phyloP scores from a whole-genome alignment of 64 coral and sea anemone species.

The Hydrozoanthus tunicans region DNA sequence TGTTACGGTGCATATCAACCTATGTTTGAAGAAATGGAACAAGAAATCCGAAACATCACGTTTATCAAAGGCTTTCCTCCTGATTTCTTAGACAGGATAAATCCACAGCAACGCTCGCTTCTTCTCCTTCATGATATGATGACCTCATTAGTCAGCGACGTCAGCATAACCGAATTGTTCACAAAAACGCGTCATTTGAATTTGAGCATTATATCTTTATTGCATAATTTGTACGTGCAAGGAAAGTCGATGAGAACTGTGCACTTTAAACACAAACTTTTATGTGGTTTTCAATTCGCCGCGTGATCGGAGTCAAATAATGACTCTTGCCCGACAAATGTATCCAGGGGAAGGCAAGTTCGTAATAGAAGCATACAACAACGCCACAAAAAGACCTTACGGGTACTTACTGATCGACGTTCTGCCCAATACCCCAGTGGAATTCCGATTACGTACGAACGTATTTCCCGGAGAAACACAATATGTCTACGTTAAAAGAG shows the following conservation, averaged over 20 bases:
- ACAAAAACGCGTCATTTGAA: background rate
- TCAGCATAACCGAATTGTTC: background rate
- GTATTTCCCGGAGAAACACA: slow-evolving; percentile 6
- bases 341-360: background rate
- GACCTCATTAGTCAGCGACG: background rate
- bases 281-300: no score
- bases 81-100: background rate
- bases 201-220: background rate
- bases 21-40: no score
- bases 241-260: background rate
- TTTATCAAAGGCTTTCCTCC: background rate
- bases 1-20: background rate
- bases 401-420: slow-evolving; percentile 13
- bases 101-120: background rate
- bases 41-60: background rate
- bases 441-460: slow-evolving; percentile 2
- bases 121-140: background rate
- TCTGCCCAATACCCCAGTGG: background rate
- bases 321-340: no score
- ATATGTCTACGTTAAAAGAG: background rate
- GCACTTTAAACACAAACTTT: background rate
- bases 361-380: background rate
- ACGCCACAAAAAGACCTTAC: slow-evolving; percentile 15
- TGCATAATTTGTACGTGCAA: background rate
- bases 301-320: background rate